Conservation (phyloP, 2,888 invertebrate species). For the Drosophila atripex region DNA sequence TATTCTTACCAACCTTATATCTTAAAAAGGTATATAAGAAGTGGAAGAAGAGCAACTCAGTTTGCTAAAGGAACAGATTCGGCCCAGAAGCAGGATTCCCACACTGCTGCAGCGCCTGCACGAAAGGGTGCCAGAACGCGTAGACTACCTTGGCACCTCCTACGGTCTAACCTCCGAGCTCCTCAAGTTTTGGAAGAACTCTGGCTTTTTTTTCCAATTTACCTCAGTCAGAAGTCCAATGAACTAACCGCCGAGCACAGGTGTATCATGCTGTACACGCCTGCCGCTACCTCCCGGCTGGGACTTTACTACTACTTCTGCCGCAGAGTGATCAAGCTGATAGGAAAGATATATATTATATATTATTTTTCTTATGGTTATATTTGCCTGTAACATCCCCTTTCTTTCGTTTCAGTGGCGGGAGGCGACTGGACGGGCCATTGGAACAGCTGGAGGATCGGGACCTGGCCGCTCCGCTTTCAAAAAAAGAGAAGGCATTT, state of each 20-base stretch:
- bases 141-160: too few relatives aligned
- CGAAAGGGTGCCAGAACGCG: too few relatives aligned
- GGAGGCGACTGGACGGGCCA: conserved; percentile 75
- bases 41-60: too few relatives aligned
- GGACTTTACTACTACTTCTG: conserved; percentile 94
- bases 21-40: too few relatives aligned
- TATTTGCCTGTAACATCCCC: conserved; percentile 1
- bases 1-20: too few relatives aligned
- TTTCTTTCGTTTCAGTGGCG: conserved; percentile 65
- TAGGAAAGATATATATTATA: conserved; percentile 87
- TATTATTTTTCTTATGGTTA: background rate
- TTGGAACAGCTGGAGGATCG: conserved; percentile 39
- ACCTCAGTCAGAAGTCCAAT: conserved; percentile 96
- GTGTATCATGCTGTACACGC: conserved; percentile 96
- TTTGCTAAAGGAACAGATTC: too few relatives aligned
- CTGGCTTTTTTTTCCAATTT: too few relatives aligned
- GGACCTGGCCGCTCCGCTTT: conserved; percentile 45
- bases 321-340: conserved; percentile 89
- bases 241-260: conserved; percentile 99
- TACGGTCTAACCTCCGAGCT: too few relatives aligned
- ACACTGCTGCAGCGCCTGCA: too few relatives aligned
- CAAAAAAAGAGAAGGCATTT: conserved; percentile 73
- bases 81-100: too few relatives aligned
- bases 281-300: conserved; percentile 87
- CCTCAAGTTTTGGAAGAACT: too few relatives aligned